Evolutionary conservation across 2,797 vertebrate species (phyloP).

Genomic region (Melanotaenia trifasciata): DNA sequence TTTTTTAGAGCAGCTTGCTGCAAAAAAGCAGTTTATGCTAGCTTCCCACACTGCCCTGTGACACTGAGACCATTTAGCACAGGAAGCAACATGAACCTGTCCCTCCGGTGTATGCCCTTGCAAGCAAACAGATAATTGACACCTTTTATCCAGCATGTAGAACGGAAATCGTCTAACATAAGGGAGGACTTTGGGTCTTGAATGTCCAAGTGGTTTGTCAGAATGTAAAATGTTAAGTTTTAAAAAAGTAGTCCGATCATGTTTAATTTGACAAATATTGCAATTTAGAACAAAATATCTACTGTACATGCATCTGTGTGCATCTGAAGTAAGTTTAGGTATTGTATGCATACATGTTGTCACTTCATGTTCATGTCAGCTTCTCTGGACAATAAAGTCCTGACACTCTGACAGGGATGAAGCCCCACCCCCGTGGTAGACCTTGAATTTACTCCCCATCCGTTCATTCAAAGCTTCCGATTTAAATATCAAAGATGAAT

Average conservation of each 20-base stretch:
- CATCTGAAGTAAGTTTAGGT: background rate
- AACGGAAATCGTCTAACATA: conserved; percentile 6
- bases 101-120: background rate
- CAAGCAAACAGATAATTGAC: conserved; percentile 37
- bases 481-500: conserved; percentile 83
- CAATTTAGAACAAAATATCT: background rate
- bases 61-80: conserved; percentile 58
- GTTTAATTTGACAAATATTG: background rate
- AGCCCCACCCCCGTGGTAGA: conserved; percentile 47
- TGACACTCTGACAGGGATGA: conserved; percentile 46
- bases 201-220: conserved; percentile 4
- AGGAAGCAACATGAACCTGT: conserved; percentile 36
- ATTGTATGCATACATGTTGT: conserved; percentile 19
- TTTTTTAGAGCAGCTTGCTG: background rate
- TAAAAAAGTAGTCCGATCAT: conserved; percentile 1
- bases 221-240: conserved; percentile 1
- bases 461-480: conserved; percentile 67
- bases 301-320: background rate
- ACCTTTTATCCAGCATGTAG: conserved; percentile 8
- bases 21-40: conserved; percentile 30
- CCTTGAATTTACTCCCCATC: conserved; percentile 51
- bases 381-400: conserved; percentile 65
- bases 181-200: background rate
- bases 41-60: conserved; percentile 23
- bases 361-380: conserved; percentile 10